These are phyloP conservation scores for Paratrypauchen microcephalus DNA, from an alignment of 2,797 vertebrate species.

Conservation along the genomic window DNA sequence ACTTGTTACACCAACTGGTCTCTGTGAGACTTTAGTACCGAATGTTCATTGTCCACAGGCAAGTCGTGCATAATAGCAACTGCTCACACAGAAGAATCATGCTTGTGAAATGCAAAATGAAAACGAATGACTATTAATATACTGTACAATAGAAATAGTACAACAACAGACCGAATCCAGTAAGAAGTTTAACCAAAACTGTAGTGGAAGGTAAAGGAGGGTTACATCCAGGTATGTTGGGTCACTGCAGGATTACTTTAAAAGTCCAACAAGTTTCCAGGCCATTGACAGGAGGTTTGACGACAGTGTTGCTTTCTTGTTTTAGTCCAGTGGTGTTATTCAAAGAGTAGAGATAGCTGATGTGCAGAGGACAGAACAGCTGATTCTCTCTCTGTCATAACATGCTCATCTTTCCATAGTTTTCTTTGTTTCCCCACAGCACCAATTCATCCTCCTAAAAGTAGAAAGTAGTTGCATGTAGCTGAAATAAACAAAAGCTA, in stretches of 20 bases:
- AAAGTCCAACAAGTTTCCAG: constrained; percentile 22
- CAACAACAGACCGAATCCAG: constrained; percentile 58
- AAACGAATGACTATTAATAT: constrained; percentile 55
- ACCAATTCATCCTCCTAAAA: constrained; percentile 28
- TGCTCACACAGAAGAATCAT: constrained; percentile 57
- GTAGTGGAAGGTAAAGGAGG: constrained; percentile 30
- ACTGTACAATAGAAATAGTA: constrained; percentile 70
- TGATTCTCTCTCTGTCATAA: constrained; percentile 35
- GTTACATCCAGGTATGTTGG: constrained; percentile 14
- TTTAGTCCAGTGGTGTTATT: constrained; percentile 18
- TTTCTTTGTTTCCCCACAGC: constrained; percentile 16
- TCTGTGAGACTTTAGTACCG: constrained; percentile 30
- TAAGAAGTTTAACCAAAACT: constrained; percentile 34
- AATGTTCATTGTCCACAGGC: constrained; percentile 50
- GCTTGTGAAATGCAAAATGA: constrained; percentile 55
- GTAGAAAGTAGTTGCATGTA: not conserved
- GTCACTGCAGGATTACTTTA: constrained; percentile 16
- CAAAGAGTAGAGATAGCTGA: constrained; percentile 56
- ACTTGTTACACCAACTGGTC: constrained; percentile 38
- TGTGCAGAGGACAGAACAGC: constrained; percentile 21
- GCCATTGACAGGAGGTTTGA: constrained; percentile 23
- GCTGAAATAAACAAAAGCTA: not conserved
- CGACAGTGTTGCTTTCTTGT: constrained; percentile 11
- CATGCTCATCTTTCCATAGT: constrained; percentile 5
- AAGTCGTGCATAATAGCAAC: constrained; percentile 63